These are phyloP conservation scores for Ictidomys tridecemlineatus DNA, from an alignment of 2,113 vertebrate species.

Conservation along the genomic window DNA sequence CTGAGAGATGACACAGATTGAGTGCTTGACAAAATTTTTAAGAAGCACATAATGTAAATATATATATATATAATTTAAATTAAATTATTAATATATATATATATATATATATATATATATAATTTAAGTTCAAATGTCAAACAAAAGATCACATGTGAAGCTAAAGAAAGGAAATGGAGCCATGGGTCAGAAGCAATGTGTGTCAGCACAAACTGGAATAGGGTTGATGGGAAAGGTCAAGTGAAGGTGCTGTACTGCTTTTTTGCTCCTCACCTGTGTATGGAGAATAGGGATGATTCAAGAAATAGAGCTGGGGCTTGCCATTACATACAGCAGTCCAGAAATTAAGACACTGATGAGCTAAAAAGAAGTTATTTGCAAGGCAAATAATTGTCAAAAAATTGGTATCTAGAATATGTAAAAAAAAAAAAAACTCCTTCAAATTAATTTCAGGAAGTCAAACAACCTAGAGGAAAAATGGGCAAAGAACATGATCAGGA, in stretches of 20 bases:
- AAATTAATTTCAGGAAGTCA: conserved; percentile 9
- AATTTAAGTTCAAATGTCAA: neutral
- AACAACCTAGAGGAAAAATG: neutral
- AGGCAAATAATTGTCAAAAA: neutral
- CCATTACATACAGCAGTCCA: neutral
- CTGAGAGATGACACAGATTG: no score
- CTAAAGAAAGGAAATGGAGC: neutral
- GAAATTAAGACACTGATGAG: neutral
- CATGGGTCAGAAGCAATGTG: neutral
- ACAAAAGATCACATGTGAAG: neutral
- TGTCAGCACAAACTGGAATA: neutral
- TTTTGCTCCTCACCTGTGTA: neutral
- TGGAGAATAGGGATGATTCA: neutral
- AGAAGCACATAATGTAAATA: no score
- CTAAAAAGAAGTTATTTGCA: neutral
- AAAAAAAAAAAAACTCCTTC: neutral
- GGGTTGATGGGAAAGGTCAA: neutral
- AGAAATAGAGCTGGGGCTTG: neutral
- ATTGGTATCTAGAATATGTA: neutral
- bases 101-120: neutral
- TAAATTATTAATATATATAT: no score
- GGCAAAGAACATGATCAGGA: neutral
- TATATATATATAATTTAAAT: no score
- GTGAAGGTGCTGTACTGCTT: neutral
- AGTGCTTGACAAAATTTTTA: no score